Evolutionary conservation across 2,113 vertebrate genomes (phyloP).

Genomic region (Riparia riparia): DNA sequence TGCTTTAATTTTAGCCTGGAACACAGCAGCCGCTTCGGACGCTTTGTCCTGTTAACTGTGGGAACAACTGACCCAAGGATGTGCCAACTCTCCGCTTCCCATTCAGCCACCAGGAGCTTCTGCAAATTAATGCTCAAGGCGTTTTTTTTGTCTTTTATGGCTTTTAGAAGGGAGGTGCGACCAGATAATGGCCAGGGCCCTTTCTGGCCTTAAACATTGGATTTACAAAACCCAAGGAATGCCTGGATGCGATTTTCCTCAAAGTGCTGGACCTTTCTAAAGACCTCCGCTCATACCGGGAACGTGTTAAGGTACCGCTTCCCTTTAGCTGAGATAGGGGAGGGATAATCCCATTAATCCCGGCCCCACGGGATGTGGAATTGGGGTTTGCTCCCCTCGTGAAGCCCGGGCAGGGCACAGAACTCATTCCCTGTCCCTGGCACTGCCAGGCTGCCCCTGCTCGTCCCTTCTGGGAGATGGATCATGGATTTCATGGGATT

Average conservation of each 20-base stretch:
- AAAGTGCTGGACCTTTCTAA: fast-evolving
- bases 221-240: not conserved
- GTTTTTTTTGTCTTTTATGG: not conserved
- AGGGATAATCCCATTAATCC: not conserved
- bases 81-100: not conserved
- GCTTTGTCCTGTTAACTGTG: not conserved
- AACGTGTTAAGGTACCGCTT: not conserved
- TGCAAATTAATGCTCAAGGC: not conserved
- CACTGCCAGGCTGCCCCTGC: not conserved
- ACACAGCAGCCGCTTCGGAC: fast-evolving
- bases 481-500: not conserved
- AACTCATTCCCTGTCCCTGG: not conserved
- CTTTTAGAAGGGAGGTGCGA: not conserved
- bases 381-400: not conserved
- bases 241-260: not conserved
- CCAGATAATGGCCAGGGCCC: not conserved
- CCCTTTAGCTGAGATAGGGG: not conserved
- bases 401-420: not conserved
- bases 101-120: not conserved
- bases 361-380: not conserved
- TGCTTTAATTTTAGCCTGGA: not conserved
- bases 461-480: not conserved
- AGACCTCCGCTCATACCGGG: not conserved
- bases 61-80: not conserved
- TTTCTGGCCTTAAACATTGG: not conserved